Base-by-base conservation (phyloP, 2,113 vertebrate genomes). In the Lepus europaeus region DNA sequence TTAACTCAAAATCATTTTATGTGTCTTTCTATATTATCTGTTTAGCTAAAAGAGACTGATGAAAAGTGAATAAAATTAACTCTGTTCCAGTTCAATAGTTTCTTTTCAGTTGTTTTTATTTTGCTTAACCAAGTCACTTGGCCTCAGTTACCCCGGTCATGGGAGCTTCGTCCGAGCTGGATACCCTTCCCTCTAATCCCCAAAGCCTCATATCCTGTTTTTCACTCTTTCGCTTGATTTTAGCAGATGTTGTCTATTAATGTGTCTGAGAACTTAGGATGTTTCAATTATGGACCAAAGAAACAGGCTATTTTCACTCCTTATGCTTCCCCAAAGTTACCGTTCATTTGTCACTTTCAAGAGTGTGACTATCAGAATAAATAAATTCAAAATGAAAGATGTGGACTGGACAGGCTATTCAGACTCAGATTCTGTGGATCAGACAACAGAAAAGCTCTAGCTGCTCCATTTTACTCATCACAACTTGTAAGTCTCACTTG, bases 191-290 rank as follows among this genome's bases (percentile, higher is more conserved):
- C 70, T 89, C 66, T 89, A 69, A 69, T 95, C 96, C 94, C 90
- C 86, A 95, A 97, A 96, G 95, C 86, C 93, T 95, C 91, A 87
- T 95, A 97, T 97, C 92, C 97, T 97, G 96, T 97, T 97, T 97
- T 96, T 88, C 90, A 93, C 95, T 95, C 85, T 82, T 80, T 86
- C 92, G 90, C 86, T 93, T 97, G 92, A 96, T 89, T 97, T 96
- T 92, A 97, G 86, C 97, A 97, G 96, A 97, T 97, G 97, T 97
- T 96, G 92, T 74, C 95, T 95, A 97, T 97, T 96, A 97, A 91
- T 95, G 80, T 92, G 94, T 97, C 95, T 95, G 95, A 93, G 74
- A 68, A 33, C 63, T 89, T 91, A 70, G 82, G 85, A 90, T 77
- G 68, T 92, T 95, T 95, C 96, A 90, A 93, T 96, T 93, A 96